Conservation (phyloP, 2,888 invertebrate species). For the Conus canariensis region DNA sequence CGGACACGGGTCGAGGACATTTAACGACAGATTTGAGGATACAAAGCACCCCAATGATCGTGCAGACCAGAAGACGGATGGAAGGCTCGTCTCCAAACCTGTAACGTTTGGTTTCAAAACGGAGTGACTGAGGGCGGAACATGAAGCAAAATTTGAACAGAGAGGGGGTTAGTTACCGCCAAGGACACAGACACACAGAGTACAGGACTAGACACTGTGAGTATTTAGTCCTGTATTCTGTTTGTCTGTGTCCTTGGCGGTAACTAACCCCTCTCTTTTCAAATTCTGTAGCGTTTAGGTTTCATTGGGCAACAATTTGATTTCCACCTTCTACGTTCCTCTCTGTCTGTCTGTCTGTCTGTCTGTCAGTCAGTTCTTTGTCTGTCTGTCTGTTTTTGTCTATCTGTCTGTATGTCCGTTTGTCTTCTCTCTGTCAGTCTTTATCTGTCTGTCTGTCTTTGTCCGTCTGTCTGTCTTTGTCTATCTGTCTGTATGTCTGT, state of each 20-base stretch:
- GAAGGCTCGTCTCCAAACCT: conserved; percentile 60
- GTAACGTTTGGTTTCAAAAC: conserved; percentile 4
- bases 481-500: not conserved
- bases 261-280: too few relatives aligned
- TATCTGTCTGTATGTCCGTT: not conserved
- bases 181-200: too few relatives aligned
- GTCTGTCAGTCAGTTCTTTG: not conserved
- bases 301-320: too few relatives aligned
- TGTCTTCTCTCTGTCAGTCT: not conserved
- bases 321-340: not conserved
- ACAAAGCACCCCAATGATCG: conserved; percentile 44
- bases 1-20: not conserved
- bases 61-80: conserved; percentile 56
- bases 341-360: not conserved
- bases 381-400: not conserved
- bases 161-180: too few relatives aligned
- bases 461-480: not conserved
- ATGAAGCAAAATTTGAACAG: too few relatives aligned
- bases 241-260: not conserved
- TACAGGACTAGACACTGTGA: too few relatives aligned
- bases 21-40: not conserved
- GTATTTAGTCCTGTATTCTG: too few relatives aligned
- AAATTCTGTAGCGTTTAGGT: too few relatives aligned
- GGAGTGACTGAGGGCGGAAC: too few relatives aligned
- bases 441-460: not conserved